Percentiles rank a stretch among this genome's conserved stretches.
These are phyloP conservation scores for Sesamia inferens DNA, from an alignment of 2,888 invertebrate genomes.

Conservation along the genomic window DNA sequence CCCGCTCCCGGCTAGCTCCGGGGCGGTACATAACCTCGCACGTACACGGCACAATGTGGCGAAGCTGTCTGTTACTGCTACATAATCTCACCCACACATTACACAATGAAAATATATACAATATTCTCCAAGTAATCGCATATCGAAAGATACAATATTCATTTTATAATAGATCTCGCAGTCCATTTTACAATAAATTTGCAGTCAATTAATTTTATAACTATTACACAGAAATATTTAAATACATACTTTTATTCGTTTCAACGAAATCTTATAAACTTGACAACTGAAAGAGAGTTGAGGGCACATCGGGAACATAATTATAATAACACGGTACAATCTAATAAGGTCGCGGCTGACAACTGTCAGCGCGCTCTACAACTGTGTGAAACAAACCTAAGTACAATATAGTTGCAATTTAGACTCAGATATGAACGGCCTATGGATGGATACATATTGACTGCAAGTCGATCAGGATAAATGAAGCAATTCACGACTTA, in stretches of 20 bases:
- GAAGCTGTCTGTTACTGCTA: slow-evolving; percentile 2
- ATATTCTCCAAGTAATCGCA: slow-evolving; percentile 36
- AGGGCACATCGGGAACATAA: slow-evolving; percentile 21
- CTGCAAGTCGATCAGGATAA: neutral
- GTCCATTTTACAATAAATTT: slow-evolving; percentile 36
- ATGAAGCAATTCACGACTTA: neutral
- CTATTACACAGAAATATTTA: slow-evolving; percentile 49
- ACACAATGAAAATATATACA: slow-evolving; percentile 48
- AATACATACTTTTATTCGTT: slow-evolving; percentile 57
- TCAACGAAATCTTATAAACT: slow-evolving; percentile 36
- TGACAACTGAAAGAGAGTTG: slow-evolving; percentile 31
- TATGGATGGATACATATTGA: slow-evolving; percentile 9
- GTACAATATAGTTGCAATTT: slow-evolving; percentile 24
- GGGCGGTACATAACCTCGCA: neutral
- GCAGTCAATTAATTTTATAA: slow-evolving; percentile 46
- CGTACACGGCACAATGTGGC: neutral
- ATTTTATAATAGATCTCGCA: slow-evolving; percentile 45
- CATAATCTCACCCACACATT: slow-evolving; percentile 22
- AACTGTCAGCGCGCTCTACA: slow-evolving; percentile 4
- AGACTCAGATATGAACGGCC: slow-evolving; percentile 7
- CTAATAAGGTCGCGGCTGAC: slow-evolving; percentile 1
- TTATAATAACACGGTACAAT: neutral
- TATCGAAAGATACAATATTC: slow-evolving; percentile 40
- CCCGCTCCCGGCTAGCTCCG: neutral
- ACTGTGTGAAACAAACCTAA: slow-evolving; percentile 49